Evolutionary conservation across 1,140 invertebrate species (phyloP).

Genomic region (Drosophila quadrilineata): DNA sequence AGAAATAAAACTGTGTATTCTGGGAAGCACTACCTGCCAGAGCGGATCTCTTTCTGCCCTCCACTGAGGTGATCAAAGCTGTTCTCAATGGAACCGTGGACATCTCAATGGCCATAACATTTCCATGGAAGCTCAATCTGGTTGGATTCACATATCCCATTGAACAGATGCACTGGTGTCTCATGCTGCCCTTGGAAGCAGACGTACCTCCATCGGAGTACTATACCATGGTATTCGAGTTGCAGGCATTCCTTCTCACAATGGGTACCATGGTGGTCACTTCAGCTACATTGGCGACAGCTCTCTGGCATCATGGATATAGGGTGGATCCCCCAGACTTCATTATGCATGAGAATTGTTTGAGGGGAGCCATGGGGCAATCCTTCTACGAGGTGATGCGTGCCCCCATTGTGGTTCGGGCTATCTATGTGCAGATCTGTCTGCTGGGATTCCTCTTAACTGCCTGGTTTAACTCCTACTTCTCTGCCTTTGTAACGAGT

Average conservation of each 20-base stretch:
- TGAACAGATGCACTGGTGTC: slow-evolving; percentile 62
- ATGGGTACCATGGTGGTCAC: slow-evolving; percentile 37
- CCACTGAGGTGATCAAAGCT: slow-evolving; percentile 41
- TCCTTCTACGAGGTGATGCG: slow-evolving; percentile 52
- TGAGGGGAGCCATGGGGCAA: slow-evolving; percentile 64
- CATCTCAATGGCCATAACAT: slow-evolving; percentile 54
- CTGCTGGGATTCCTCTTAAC: slow-evolving; percentile 64
- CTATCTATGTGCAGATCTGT: slow-evolving; percentile 67
- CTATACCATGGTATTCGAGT: slow-evolving; percentile 62
- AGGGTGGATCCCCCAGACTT: slow-evolving; percentile 40
- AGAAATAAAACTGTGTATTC: slow-evolving; percentile 51
- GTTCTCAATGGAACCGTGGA: slow-evolving; percentile 62
- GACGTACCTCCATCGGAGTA: slow-evolving; percentile 61
- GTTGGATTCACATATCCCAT: slow-evolving; percentile 55
- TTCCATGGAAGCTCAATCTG: slow-evolving; percentile 31
- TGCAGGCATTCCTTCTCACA: slow-evolving; percentile 49
- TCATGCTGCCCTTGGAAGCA: slow-evolving; percentile 64
- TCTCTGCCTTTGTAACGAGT: slow-evolving; percentile 68
- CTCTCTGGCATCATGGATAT: slow-evolving; percentile 52
- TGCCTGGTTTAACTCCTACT: slow-evolving; percentile 71
- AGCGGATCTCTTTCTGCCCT: slow-evolving; percentile 25
- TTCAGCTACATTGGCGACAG: slow-evolving; percentile 32
- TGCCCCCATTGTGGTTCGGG: slow-evolving; percentile 48
- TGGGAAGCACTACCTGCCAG: slow-evolving; percentile 34
- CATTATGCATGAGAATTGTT: slow-evolving; percentile 59